phyloP scores from a whole-genome alignment of 2,888 invertebrate species.

The Apocheima hispidaria region DNA sequence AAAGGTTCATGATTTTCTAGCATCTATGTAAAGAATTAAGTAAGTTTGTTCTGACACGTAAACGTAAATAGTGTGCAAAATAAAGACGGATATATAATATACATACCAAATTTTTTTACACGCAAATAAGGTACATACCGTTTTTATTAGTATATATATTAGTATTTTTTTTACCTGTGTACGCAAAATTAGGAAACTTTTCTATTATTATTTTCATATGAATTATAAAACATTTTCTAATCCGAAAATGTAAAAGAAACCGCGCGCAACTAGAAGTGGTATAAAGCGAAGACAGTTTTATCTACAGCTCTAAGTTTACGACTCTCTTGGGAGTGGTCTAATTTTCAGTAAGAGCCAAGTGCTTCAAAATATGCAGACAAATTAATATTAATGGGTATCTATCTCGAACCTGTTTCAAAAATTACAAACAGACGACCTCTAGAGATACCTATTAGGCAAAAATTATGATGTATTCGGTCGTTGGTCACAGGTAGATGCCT shows the following conservation, averaged over 20 bases:
- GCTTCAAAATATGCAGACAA: slow-evolving; percentile 31
- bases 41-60: not conserved
- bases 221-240: too few species aligned
- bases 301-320: slow-evolving; percentile 6
- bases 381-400: slow-evolving; percentile 37
- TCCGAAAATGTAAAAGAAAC: too few species aligned
- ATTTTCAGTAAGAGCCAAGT: slow-evolving; percentile 23
- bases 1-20: too few species aligned
- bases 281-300: not conserved
- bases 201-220: too few species aligned
- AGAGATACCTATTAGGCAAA: slow-evolving; percentile 23
- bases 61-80: not conserved
- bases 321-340: slow-evolving; percentile 12
- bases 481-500: slow-evolving; percentile 30
- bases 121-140: not conserved
- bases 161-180: too few species aligned
- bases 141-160: too few species aligned
- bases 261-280: not conserved
- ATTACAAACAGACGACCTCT: slow-evolving; percentile 35
- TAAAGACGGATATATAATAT: not conserved
- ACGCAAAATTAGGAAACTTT: too few species aligned
- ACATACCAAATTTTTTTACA: too few species aligned
- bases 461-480: slow-evolving; percentile 25
- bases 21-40: too few species aligned
- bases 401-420: slow-evolving; percentile 35